Base-by-base conservation (phyloP, 2,113 vertebrate species). In the Ochotona princeps region DNA sequence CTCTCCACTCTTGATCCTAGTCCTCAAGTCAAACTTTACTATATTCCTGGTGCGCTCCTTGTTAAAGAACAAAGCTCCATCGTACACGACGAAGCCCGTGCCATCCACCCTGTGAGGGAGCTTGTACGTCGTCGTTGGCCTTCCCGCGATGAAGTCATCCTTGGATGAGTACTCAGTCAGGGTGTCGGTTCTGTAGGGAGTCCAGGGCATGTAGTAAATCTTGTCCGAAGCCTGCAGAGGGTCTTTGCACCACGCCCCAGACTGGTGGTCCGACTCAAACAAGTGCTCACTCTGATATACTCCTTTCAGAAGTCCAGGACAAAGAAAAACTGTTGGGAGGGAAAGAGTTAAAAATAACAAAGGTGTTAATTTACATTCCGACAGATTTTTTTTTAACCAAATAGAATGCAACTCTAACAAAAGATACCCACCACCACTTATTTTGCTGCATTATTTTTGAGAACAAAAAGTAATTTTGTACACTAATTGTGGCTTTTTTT, bases 181-280 rank as follows among this genome's bases (percentile, higher is more conserved):
- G 0, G 99, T 99, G 95, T 99, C 99, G 0, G 99, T 99, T 89
- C 99, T 98, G 96, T 99, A 99, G 0, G 99, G 99, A 0, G 99
- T 99, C 99, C 99, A 99, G 13, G 99, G 99, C 99, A 99, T 99
- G 97, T 99, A 99, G 98, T 99, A 99, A 95, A 99, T 99, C 98
- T 99, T 99, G 97, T 99, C 99, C 0, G 99, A 99, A 7, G 99
- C 99, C 96, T 99, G 99, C 0, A 99, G 98, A 65, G 99, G 99
- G 97, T 99, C 99, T 97, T 99, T 99, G 98, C 99, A 99, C 99
- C 99, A 99, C 12, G 99, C 99, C 66, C 99, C 99, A 0, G 99
- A 99, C n/a, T 99, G 99, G 98, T 99, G 99, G 97, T 99, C 99
- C 1, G 99, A 99, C 92, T 99, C 99, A 23, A 99, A 99, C 75